Evolutionary conservation across 2,797 vertebrate genomes (phyloP).

Genomic region (Glyptemys insculpta): DNA sequence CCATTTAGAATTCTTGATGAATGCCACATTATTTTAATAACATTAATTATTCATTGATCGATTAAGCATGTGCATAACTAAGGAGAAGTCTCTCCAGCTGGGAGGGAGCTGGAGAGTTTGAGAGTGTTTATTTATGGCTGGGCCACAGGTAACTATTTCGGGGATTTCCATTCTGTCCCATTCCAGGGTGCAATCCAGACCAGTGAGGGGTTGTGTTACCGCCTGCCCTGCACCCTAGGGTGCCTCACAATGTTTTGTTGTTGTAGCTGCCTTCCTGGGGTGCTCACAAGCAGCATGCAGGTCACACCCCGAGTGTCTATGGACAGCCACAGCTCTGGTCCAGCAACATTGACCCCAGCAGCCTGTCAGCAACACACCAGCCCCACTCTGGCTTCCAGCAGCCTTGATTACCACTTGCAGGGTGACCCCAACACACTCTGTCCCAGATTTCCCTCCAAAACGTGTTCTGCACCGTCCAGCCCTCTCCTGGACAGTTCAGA

Average conservation of each 20-base stretch:
- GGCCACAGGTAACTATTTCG: rapidly evolving
- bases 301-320: background rate
- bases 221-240: too few species aligned
- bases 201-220: background rate
- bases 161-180: background rate
- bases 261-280: too few species aligned
- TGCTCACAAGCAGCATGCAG: background rate
- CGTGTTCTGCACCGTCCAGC: too few species aligned
- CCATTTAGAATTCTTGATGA: background rate
- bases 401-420: too few species aligned
- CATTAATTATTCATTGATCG: background rate
- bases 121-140: background rate
- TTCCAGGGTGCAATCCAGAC: background rate
- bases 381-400: too few species aligned
- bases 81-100: background rate
- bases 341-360: too few species aligned
- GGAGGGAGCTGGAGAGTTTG: background rate
- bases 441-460: too few species aligned
- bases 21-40: background rate
- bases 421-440: too few species aligned
- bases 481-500: too few species aligned
- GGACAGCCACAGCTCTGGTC: too few species aligned
- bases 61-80: background rate
- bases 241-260: too few species aligned
- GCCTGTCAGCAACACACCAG: too few species aligned